These are phyloP conservation scores for Leucophenga montana DNA, from an alignment of 2,888 invertebrate species.

Conservation along the genomic window DNA sequence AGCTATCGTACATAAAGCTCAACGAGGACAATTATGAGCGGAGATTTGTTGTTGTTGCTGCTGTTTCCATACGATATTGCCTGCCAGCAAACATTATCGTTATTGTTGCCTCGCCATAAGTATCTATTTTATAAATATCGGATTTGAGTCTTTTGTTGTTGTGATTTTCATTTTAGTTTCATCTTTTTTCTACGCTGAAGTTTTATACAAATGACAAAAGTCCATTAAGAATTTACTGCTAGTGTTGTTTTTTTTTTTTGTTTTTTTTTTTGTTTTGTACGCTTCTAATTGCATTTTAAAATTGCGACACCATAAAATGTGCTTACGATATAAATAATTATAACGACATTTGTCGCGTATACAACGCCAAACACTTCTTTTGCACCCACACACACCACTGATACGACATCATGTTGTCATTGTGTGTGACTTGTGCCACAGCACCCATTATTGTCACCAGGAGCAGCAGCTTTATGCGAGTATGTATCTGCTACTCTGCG, in stretches of 20 bases:
- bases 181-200: not conserved
- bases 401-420: too few relatives aligned
- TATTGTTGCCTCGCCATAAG: not conserved
- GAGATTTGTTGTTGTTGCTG: not conserved
- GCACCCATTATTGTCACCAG: constrained; percentile 29
- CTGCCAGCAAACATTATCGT: constrained; percentile 11
- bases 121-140: constrained; percentile 19
- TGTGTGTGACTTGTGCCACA: too few relatives aligned
- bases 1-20: not conserved
- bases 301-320: constrained; percentile 70
- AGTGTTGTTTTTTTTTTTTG: constrained; percentile 10
- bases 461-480: too few relatives aligned
- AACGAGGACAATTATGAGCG: constrained; percentile 10
- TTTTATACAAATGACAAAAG: constrained; percentile 56
- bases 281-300: constrained; percentile 70
- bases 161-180: not conserved
- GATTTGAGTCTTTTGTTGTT: constrained; percentile 14
- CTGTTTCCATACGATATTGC: not conserved
- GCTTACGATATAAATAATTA: constrained; percentile 71
- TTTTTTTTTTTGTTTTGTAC: constrained; percentile 44
- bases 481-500: too few relatives aligned
- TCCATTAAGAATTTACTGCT: constrained; percentile 54
- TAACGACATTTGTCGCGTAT: constrained; percentile 64
- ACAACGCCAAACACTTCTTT: constrained; percentile 39
- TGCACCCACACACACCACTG: not conserved